Evolutionary conservation across 2,888 invertebrate genomes (phyloP).

Genomic region (Phaedon cochleariae): DNA sequence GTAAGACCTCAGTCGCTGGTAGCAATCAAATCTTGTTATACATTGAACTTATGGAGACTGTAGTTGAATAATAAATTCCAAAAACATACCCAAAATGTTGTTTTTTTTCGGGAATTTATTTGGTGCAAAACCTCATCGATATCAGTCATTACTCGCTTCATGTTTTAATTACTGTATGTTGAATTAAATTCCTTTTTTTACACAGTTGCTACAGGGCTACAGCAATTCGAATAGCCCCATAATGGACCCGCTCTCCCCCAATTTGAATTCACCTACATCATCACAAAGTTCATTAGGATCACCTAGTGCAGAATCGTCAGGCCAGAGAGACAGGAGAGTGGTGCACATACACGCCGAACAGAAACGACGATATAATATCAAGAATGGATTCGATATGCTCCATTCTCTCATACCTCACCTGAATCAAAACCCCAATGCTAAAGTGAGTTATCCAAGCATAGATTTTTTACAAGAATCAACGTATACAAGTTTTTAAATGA

Average conservation of each 20-base stretch:
- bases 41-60: no score
- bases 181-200: constrained; percentile 9
- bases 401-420: constrained; percentile 92
- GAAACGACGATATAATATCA: constrained; percentile 94
- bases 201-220: constrained; percentile 52
- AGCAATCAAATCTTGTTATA: no score
- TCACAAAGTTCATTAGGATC: constrained; percentile 64
- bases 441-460: constrained; percentile 66
- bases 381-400: constrained; percentile 94
- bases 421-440: constrained; percentile 88
- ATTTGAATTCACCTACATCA: constrained; percentile 69
- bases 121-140: no score
- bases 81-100: no score
- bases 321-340: constrained; percentile 74
- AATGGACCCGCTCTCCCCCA: constrained; percentile 58
- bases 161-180: not conserved
- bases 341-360: constrained; percentile 96
- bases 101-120: no score
- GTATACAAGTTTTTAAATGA: no score
- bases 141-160: no score
- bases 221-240: constrained; percentile 62
- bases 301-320: constrained; percentile 58
- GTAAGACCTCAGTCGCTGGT: no score
- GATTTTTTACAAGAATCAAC: no score
- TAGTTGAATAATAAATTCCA: no score